Base-by-base conservation (phyloP, 2,113 vertebrate genomes). In the Hemiscyllium ocellatum region DNA sequence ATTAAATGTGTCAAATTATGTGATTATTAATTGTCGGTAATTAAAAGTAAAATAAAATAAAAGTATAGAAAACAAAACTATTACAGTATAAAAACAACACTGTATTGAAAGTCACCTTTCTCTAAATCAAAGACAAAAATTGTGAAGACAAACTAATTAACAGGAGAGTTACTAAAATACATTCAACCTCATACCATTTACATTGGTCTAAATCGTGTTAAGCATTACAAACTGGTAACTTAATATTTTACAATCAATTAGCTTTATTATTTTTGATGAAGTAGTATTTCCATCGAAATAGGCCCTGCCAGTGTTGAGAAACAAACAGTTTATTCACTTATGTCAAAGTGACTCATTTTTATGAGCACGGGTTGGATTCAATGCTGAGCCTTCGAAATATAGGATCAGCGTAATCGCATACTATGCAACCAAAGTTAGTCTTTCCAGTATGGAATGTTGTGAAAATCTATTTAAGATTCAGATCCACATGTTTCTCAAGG, bases 21-120 rank as follows among this genome's bases (percentile, higher is more conserved):
- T 66, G 10, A 65, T 37, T 93, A 93, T 12, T 90, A 90, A 19
- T n/a, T 56, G 52, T 56, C 4, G 12, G 29, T 33, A 61, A 65
- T 90, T 37, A 66, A 93, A n/a, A 66, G n/a, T 91, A 61, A 93
- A 66, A 66, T 37, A 37, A 93, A 20, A 68, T 47, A 47, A 66
- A 15, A 22, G 61, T n/a, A 22, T 68, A 22, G 61, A 93, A 66
- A 66, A 15, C 5, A 93, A 22, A 66, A 66, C 65, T 19, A 52
- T n/a, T 91, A 91, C n/a, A 37, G 89, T 93, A 93, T 66, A 91
- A 91, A 91, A 29, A 29, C 7, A 90, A 29, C 61, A 83, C 52
- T 91, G 33, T 91, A 37, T 17, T 66, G 61, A 37, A 91, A 37
- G 17, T 91, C 17, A 33, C 61, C 89, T 15, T 56, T 37, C n/a